A percentile compares a stretch with the other conserved stretches of the same genome.
phyloP scores from a whole-genome alignment of 2,113 vertebrate species.

The Rattus norvegicus region GRCr8 NC_086022.1:55638501-55639000 shows the following conservation, averaged over 20 bases:
- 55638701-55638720: neutral
- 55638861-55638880: neutral
- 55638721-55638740: neutral
- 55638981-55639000: neutral
- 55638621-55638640: neutral
- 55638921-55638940: neutral
- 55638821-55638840: neutral
- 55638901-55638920: neutral
- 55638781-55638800: neutral
- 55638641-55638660: neutral
- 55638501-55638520: slow-evolving; percentile 42
- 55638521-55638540: neutral
- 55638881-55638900: neutral
- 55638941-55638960: neutral
- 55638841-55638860: neutral
- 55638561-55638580: slow-evolving; percentile 44
- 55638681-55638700: neutral
- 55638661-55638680: slow-evolving; percentile 41
- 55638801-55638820: neutral
- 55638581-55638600: neutral
- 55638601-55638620: neutral
- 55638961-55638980: neutral
- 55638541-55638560: neutral
- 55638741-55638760: neutral
- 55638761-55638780: neutral